Evolutionary conservation across 2,113 vertebrate species (phyloP).

Genomic region (Pipa parva): DNA sequence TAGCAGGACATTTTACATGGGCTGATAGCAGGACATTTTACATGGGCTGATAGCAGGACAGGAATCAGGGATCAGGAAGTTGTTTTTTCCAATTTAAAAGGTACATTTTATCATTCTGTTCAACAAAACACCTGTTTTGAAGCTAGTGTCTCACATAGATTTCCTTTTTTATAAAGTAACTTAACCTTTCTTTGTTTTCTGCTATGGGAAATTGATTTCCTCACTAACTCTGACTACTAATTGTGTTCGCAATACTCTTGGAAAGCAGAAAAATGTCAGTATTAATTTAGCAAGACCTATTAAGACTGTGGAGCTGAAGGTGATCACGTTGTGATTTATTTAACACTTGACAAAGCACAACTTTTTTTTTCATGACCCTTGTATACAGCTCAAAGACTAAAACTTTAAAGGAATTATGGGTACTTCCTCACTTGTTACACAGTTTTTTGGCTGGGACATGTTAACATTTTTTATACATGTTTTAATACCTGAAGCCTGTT

Average conservation of each 20-base stretch:
- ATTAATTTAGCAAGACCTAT: conserved; percentile 38
- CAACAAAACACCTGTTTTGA: conserved; percentile 34
- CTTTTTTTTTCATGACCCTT: background rate
- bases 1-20: too few relatives aligned
- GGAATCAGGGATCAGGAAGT: conserved; percentile 10
- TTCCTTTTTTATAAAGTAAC: conserved; percentile 35
- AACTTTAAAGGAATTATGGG: too few relatives aligned
- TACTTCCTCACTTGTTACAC: too few relatives aligned
- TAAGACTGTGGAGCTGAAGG: conserved; percentile 1
- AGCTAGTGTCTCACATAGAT: conserved; percentile 26
- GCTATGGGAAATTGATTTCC: conserved; percentile 23
- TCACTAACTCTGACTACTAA: conserved; percentile 41
- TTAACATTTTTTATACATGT: too few relatives aligned
- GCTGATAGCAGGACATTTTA: background rate
- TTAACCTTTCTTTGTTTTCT: conserved; percentile 31
- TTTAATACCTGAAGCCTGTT: too few relatives aligned
- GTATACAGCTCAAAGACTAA: too few relatives aligned
- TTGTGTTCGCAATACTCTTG: conserved; percentile 40
- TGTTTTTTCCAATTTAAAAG: conserved; percentile 12
- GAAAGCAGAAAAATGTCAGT: conserved; percentile 33
- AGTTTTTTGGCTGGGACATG: too few relatives aligned
- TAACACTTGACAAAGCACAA: background rate
- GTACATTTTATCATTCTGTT: conserved; percentile 18
- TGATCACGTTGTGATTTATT: conserved; percentile 11
- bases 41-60: background rate